A percentile compares a stretch with the other conserved stretches of the same genome.
These are phyloP conservation scores for Steatocranus sp. DNA, from an alignment of 2,797 vertebrate species.

Conservation along the genomic window DNA sequence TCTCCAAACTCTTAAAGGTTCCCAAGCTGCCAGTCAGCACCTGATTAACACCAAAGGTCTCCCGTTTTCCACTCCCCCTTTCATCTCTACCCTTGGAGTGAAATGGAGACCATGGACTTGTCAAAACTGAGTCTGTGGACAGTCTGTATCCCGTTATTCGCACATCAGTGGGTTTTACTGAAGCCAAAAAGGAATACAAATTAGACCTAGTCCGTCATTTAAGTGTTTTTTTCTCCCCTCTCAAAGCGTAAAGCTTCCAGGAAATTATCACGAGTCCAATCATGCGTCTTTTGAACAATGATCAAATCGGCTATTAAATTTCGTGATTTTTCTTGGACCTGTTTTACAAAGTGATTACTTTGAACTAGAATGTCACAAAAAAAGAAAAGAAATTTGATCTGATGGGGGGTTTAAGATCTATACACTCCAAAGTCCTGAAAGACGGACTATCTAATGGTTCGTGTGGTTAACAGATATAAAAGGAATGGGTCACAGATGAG, in stretches of 20 bases:
- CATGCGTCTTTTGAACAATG: slow-evolving; percentile 8
- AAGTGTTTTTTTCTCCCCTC: background rate
- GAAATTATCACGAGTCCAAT: slow-evolving; percentile 20
- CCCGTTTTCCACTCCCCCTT: slow-evolving; percentile 34
- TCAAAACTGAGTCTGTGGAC: slow-evolving; percentile 50
- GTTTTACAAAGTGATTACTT: slow-evolving; percentile 18
- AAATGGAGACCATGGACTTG: slow-evolving; percentile 55
- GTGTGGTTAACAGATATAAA: slow-evolving; percentile 48
- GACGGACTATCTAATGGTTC: slow-evolving; percentile 39
- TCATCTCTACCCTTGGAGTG: slow-evolving; percentile 50
- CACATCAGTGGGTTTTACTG: slow-evolving; percentile 44
- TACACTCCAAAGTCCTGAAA: slow-evolving; percentile 31
- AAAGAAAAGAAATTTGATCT: slow-evolving; percentile 31
- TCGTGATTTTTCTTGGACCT: slow-evolving; percentile 22
- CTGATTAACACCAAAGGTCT: slow-evolving; percentile 64
- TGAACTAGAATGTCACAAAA: slow-evolving; percentile 44
- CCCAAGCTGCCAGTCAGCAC: slow-evolving; percentile 63
- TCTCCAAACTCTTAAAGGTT: slow-evolving; percentile 39
- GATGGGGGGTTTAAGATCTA: slow-evolving; percentile 6
- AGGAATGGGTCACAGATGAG: slow-evolving; percentile 47
- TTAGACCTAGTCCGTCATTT: background rate
- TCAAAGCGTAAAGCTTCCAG: background rate
- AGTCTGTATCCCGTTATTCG: slow-evolving; percentile 56
- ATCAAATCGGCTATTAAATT: slow-evolving; percentile 40
- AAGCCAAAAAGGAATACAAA: slow-evolving; percentile 45